Conservation (phyloP, 23 tunicate species). For the Trididemnum nubilum region DNA sequence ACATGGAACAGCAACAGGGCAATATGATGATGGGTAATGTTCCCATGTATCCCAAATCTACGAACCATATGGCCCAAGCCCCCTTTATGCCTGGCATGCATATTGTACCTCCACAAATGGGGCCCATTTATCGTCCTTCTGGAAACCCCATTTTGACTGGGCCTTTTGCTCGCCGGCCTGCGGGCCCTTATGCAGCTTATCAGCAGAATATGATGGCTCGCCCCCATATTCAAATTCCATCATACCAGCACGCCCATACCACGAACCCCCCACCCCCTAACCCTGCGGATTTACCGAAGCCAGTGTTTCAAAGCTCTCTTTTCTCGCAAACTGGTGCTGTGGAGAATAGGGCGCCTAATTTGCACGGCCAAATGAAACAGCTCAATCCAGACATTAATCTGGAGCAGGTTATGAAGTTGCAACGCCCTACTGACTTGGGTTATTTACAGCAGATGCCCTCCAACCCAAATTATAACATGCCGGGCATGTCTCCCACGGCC, state of each 20-base stretch:
- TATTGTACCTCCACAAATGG: slow-evolving; percentile 40
- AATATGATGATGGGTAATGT: slow-evolving; percentile 22
- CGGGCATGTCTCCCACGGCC: slow-evolving; percentile 48
- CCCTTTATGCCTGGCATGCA: slow-evolving; percentile 26
- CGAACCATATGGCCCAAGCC: slow-evolving; percentile 16
- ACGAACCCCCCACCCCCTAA: slow-evolving; percentile 59
- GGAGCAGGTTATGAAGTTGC: slow-evolving; percentile 22
- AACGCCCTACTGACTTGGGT: slow-evolving; percentile 50
- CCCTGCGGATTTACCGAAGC: slow-evolving; percentile 80
- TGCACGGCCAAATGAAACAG: slow-evolving; percentile 4
- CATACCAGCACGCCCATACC: slow-evolving; percentile 37
- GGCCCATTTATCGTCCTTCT: slow-evolving; percentile 49
- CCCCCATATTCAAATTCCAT: slow-evolving; percentile 25
- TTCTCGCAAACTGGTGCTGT: slow-evolving; percentile 19
- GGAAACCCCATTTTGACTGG: slow-evolving; percentile 39
- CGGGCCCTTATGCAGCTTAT: slow-evolving; percentile 20
- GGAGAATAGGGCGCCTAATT: slow-evolving; percentile 17
- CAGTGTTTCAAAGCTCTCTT: slow-evolving; percentile 46
- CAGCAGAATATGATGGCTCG: slow-evolving; percentile 41
- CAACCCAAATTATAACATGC: slow-evolving; percentile 17
- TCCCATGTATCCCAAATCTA: slow-evolving; percentile 22
- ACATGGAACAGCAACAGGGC: slow-evolving; percentile 23
- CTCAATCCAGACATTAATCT: slow-evolving; percentile 8
- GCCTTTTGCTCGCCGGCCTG: slow-evolving; percentile 45
- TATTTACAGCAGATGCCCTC: slow-evolving; percentile 25